phyloP scores from a whole-genome alignment of 2,888 invertebrate genomes.

The Halictus ligatus region DNA sequence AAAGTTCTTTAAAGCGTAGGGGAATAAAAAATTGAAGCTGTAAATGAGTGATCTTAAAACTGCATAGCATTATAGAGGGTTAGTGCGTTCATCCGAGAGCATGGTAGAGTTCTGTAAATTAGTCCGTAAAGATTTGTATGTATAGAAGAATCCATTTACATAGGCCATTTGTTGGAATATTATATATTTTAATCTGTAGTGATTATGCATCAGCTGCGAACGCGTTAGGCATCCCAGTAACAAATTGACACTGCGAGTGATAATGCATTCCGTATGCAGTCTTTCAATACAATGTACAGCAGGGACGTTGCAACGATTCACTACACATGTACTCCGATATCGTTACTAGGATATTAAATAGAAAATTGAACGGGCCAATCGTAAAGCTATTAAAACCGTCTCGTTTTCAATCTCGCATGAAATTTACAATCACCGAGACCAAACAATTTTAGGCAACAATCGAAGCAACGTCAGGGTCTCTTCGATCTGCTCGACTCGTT shows the following conservation, averaged over 20 bases:
- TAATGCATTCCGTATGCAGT: background rate
- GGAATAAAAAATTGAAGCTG: background rate
- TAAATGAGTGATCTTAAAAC: background rate
- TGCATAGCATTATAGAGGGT: background rate
- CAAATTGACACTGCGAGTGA: background rate
- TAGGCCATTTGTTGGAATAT: background rate
- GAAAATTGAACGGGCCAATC: background rate
- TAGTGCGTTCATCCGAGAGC: background rate
- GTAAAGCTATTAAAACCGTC: background rate
- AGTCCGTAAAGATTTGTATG: background rate
- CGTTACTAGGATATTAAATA: background rate
- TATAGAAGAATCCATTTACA: background rate
- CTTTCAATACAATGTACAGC: background rate
- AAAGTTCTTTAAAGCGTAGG: background rate
- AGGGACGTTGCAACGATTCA: background rate
- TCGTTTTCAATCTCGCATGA: background rate
- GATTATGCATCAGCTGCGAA: background rate
- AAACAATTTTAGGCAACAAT: background rate
- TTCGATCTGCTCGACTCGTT: background rate
- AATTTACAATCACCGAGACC: background rate
- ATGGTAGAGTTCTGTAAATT: background rate
- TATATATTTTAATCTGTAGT: background rate
- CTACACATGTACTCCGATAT: background rate
- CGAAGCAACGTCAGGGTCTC: background rate
- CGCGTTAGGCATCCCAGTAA: background rate